Base-by-base conservation (phyloP, 2,797 vertebrate species). In the Enteromius unitaeniatus region DNA sequence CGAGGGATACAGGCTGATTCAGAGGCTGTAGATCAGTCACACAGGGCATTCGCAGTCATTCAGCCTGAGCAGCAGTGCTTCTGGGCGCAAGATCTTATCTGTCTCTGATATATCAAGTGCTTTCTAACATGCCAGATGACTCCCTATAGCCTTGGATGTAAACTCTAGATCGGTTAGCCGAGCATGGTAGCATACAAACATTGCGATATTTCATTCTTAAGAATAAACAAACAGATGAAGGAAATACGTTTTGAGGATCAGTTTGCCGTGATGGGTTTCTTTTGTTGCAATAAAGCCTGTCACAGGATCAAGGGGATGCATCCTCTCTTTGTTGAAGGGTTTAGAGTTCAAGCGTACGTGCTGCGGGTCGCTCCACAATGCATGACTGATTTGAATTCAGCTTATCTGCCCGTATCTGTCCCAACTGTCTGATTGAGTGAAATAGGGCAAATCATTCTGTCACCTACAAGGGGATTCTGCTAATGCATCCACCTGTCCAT, bases 1-100 rank as follows among this genome's bases (percentile, higher is more conserved):
- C 93, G 49, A 78, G 11, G 55, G 65, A 78, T 67, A 40, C 31
- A 8, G 72, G 84, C 58, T 82, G 76, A 85, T 55, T 86, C 91
- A 89, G 84, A 90, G 89, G 93, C 87, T 84, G 89, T 92, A 91
- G 92, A 95, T 94, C 94, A 94, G 92, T 94, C 93, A 94, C 93
- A 90, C 88, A 7, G 91, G 93, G 92, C 91, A 89, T 89, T 91
- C 88, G 1, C 84, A 88, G 86, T 88, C 87, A 88, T 86, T 72
- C 85, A 87, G 77, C 79, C 60, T 31, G 72, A 67, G 31, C 62
- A 49, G 60, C 42, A 10, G 21, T 49, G 23, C 21, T 82, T 31
- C 47, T 45, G 58, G 79, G 51, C 31, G 84, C 74, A 60, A 78
- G 79, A 79, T 69, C 86, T 82, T 74, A 83, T 80, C 79, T 28